Evolutionary conservation across 2,797 vertebrate genomes (phyloP).

Genomic region (Bradypus variegatus): DNA sequence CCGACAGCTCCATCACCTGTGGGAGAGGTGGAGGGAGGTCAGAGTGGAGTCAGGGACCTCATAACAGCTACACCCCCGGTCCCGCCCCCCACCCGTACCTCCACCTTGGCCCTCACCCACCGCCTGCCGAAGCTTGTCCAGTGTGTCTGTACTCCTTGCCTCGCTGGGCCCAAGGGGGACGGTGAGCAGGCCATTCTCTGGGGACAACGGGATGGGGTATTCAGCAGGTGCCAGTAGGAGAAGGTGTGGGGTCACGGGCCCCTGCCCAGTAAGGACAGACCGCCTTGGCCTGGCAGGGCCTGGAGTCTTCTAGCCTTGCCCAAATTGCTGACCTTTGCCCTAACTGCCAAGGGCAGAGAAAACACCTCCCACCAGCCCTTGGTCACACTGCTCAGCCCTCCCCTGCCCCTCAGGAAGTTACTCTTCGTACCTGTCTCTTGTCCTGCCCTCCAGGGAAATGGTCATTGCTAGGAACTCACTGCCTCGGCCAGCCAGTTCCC

Average conservation of each 20-base stretch:
- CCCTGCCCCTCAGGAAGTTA: background rate
- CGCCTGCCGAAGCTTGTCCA: constrained; percentile 72
- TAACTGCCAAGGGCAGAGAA: background rate
- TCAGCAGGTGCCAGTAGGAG: background rate
- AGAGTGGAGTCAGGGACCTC: background rate
- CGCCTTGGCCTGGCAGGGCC: background rate
- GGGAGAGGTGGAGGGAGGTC: background rate
- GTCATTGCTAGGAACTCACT: background rate
- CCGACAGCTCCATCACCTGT: constrained; percentile 71
- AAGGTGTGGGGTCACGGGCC: background rate
- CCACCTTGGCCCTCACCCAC: constrained; percentile 53
- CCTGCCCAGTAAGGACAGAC: background rate
- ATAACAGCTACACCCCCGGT: background rate
- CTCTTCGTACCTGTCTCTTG: background rate
- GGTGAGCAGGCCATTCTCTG: constrained; percentile 68
- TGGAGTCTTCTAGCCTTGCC: background rate
- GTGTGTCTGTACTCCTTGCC: constrained; percentile 60
- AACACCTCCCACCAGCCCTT: background rate
- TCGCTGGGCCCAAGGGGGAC: constrained; percentile 62
- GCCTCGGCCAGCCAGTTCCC: background rate
- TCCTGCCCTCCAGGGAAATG: background rate
- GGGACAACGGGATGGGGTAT: constrained; percentile 16
- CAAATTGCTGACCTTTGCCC: background rate
- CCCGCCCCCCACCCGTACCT: background rate
- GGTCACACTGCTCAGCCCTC: background rate